phyloP scores from a whole-genome alignment of 2,888 invertebrate genomes.

The Dicranocentrus wangi region DNA sequence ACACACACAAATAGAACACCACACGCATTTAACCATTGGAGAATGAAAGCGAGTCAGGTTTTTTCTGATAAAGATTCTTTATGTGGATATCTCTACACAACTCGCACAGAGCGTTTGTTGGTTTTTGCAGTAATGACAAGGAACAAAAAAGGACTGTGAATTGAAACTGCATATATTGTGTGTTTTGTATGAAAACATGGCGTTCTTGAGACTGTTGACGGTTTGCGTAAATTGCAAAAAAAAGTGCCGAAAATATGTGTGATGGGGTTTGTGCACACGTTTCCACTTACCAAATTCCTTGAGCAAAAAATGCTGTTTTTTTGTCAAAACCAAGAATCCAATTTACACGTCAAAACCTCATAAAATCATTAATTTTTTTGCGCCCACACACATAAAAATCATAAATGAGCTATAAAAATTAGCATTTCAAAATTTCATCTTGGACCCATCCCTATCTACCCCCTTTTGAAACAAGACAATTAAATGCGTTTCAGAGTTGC shows the following conservation, averaged over 20 bases:
- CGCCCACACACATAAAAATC: constrained; percentile 68
- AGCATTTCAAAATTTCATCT: constrained; percentile 64
- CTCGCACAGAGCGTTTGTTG: constrained; percentile 21
- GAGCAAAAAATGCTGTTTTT: background rate
- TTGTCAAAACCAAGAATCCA: constrained; percentile 50
- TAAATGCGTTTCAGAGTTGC: no score
- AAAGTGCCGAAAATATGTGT: constrained; percentile 11
- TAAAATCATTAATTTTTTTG: constrained; percentile 62
- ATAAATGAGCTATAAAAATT: constrained; percentile 70
- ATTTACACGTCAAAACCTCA: constrained; percentile 67
- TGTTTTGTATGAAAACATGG: background rate
- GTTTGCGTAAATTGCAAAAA: constrained; percentile 33
- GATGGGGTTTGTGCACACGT: background rate
- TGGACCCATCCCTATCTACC: no score
- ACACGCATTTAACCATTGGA: background rate
- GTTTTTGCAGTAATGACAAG: constrained; percentile 35
- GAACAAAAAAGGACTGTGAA: background rate
- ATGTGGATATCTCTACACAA: constrained; percentile 11
- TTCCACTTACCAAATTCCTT: background rate
- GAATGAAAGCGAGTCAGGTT: background rate
- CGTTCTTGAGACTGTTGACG: constrained; percentile 1
- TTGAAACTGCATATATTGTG: background rate
- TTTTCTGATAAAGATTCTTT: constrained; percentile 22
- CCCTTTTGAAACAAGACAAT: no score
- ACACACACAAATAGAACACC: background rate